Conservation (phyloP, 2,888 invertebrate genomes). For the Caenorhabditis zanzibari region DNA sequence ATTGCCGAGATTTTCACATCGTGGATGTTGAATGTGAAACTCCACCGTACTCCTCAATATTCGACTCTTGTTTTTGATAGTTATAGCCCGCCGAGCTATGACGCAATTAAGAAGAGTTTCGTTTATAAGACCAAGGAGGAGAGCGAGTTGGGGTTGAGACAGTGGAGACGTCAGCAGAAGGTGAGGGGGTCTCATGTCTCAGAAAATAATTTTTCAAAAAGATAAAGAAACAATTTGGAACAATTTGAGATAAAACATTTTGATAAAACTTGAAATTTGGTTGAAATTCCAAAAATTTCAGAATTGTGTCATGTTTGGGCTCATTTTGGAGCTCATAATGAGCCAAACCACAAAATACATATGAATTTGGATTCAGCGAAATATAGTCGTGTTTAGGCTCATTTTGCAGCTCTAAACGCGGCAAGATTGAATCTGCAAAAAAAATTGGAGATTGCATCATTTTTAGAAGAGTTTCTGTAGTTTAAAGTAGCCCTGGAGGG, state of each 20-base stretch:
- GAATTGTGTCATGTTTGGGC: background rate
- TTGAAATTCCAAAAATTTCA: background rate
- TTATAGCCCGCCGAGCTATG: conserved; percentile 51
- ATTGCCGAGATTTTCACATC: conserved; percentile 37
- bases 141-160: background rate
- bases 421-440: too few species aligned
- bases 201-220: background rate
- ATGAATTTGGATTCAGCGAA: background rate
- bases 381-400: conserved; percentile 4
- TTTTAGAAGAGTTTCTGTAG: too few species aligned
- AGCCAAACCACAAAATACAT: background rate
- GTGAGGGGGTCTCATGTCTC: background rate
- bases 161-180: background rate
- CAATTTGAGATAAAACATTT: background rate
- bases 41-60: background rate
- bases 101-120: background rate
- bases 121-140: background rate
- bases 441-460: too few species aligned
- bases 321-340: background rate
- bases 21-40: conserved; percentile 19
- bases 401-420: too few species aligned
- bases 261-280: background rate
- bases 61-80: conserved; percentile 12
- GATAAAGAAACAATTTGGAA: background rate
- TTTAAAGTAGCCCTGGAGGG: too few species aligned